Conservation (phyloP, 2,888 invertebrate species). For the Plagiodera versicolora region DNA sequence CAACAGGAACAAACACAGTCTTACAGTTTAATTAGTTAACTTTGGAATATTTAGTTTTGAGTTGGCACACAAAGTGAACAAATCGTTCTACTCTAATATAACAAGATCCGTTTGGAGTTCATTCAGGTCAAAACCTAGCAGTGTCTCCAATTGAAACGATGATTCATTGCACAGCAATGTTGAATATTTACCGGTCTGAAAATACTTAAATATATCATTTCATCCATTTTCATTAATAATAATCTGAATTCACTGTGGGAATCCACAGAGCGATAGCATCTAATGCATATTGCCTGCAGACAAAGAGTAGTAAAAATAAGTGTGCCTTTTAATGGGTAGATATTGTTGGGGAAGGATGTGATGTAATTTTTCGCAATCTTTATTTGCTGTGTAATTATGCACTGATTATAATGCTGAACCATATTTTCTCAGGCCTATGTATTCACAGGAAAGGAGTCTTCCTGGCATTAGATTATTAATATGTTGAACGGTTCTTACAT, state of each 20-base stretch:
- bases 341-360: background rate
- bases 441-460: no score
- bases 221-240: slow-evolving; percentile 5
- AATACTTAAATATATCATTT: background rate
- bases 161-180: no score
- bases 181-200: background rate
- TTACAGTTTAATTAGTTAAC: background rate
- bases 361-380: background rate
- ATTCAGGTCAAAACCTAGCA: no score
- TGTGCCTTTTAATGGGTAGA: background rate
- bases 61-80: no score
- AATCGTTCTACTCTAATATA: no score
- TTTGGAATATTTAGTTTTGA: no score
- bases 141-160: no score
- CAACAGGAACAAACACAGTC: no score
- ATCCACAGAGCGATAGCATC: background rate
- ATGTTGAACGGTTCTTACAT: no score
- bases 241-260: background rate
- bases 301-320: background rate
- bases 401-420: background rate
- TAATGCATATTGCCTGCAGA: background rate
- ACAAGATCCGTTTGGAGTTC: no score
- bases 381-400: background rate
- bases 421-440: no score
- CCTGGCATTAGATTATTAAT: no score